phyloP scores from a whole-genome alignment of 1,140 invertebrate species.

The Drosophila pachea region DNA sequence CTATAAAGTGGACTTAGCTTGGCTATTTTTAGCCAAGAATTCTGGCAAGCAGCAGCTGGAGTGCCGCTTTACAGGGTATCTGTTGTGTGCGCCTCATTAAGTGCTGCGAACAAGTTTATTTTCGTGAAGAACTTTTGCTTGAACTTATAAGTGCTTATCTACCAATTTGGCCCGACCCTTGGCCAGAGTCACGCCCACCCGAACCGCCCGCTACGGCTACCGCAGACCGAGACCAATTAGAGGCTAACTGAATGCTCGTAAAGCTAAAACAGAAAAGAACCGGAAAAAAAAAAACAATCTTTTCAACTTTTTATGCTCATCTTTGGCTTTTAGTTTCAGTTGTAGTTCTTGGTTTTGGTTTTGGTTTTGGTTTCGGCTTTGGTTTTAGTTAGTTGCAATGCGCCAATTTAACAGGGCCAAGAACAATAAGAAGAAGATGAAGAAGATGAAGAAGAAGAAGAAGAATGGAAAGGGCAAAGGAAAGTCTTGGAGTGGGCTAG shows the following conservation, averaged over 20 bases:
- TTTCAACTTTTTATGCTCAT: conserved; percentile 40
- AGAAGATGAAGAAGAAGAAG: neutral
- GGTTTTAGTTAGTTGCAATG: conserved; percentile 53
- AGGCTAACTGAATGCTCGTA: conserved; percentile 28
- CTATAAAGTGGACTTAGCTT: neutral
- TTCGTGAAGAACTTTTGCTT: conserved; percentile 14
- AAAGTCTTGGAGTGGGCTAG: conserved; percentile 6
- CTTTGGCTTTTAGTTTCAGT: conserved; percentile 48
- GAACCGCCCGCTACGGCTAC: conserved; percentile 24
- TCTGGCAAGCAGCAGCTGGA: too few species aligned
- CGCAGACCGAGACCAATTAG: conserved; percentile 41
- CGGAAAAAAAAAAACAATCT: conserved; percentile 3
- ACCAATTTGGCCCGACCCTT: conserved; percentile 21
- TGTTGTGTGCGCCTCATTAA: neutral
- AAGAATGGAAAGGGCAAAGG: conserved; percentile 11
- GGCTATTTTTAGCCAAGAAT: conserved; percentile 3
- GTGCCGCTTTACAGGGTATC: too few species aligned
- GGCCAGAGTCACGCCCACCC: neutral
- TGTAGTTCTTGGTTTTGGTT: conserved; percentile 5
- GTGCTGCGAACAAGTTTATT: conserved; percentile 3
- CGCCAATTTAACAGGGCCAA: conserved; percentile 62
- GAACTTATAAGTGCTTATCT: conserved; percentile 32
- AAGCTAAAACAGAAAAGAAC: conserved; percentile 10
- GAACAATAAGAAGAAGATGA: conserved; percentile 7
- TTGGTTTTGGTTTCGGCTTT: too few species aligned